Base-by-base conservation (phyloP, 2,888 invertebrate species). In the Nemapogon koenigi region DNA sequence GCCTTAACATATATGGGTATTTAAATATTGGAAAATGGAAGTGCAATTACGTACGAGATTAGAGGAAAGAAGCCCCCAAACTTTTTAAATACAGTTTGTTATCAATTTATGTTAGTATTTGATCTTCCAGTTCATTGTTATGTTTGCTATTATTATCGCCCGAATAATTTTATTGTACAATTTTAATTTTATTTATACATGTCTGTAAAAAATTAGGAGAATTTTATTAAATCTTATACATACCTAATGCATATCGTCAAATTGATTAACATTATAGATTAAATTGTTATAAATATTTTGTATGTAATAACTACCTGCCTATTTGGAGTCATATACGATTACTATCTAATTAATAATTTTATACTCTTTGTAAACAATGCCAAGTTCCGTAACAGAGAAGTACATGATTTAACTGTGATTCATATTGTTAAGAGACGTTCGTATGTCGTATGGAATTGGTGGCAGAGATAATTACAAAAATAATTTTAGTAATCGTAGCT, bases 371-470 rank as follows among this genome's bases (percentile, higher is more conserved):
- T 31, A 31, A n/a, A 10, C 16, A 19, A 33, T 19, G 33, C 19
- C 18, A 33, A 18, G n/a, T 19, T 32, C 17, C 33, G 33, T 58
- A 68, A 67, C 55, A 48, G 63, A 61, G 55, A 70, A 75, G 75
- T 76, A 76, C 76, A 76, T 67, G 61, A 63, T 53, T 18, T 59
- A 71, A 67, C 76, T 76, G 76, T 76, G 76, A 76, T 76, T 63
- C 66, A 64, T 68, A 65, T 58, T 65, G 59, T 65, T 63, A 69
- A 64, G 57, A 60, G 56, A 58, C 53, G 49, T 53, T 50, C n/a
- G n/a, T 28, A 55, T 59, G 59, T 61, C 50, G 53, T 48, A 60
- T 57, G 61, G 59, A 57, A 55, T 51, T 53, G 51, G 55, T 55
- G 55, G 53, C 56, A 59, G 61, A 35, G n/a, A n/a, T n/a, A n/a